Percentiles rank a stretch among this genome's conserved stretches.
Evolutionary conservation across 2,113 vertebrate species (phyloP).

Genomic region (Zosterops borbonicus): DNA sequence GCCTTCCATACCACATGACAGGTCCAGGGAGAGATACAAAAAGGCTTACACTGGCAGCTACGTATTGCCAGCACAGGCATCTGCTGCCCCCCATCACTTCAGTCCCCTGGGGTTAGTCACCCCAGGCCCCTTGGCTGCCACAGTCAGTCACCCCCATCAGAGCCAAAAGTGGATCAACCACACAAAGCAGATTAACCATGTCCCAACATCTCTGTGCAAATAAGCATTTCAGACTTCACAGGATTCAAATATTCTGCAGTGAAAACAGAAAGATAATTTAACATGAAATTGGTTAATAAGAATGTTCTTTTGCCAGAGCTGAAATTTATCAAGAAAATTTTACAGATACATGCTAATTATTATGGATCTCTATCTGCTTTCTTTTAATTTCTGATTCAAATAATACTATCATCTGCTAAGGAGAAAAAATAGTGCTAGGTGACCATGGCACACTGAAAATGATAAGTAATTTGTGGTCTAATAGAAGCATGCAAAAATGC

Average conservation of each 20-base stretch:
- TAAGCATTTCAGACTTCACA: not conserved
- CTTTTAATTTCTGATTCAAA: not conserved
- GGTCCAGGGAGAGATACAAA: not conserved
- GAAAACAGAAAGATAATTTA: not conserved
- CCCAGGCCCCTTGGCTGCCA: not conserved
- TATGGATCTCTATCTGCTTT: not conserved
- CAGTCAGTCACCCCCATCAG: not conserved
- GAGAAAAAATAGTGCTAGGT: not conserved
- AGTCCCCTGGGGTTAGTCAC: not conserved
- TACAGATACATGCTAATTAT: not conserved
- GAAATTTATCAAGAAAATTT: not conserved
- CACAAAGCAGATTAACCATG: not conserved
- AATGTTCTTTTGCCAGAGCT: not conserved
- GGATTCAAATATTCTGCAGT: not conserved
- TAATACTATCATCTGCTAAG: not conserved
- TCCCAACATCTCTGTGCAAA: not conserved
- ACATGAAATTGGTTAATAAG: not conserved
- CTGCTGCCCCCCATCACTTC: not conserved
- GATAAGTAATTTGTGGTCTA: not conserved
- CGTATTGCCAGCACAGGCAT: not conserved
- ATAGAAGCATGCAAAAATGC: not conserved
- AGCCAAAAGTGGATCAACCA: not conserved
- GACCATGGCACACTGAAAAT: not conserved
- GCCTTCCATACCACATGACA: not conserved
- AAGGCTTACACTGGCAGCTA: not conserved